A percentile compares a stretch with the other conserved stretches of the same genome.
Conservation (phyloP, 1,140 invertebrate genomes). For the Papilio xuthus region DNA sequence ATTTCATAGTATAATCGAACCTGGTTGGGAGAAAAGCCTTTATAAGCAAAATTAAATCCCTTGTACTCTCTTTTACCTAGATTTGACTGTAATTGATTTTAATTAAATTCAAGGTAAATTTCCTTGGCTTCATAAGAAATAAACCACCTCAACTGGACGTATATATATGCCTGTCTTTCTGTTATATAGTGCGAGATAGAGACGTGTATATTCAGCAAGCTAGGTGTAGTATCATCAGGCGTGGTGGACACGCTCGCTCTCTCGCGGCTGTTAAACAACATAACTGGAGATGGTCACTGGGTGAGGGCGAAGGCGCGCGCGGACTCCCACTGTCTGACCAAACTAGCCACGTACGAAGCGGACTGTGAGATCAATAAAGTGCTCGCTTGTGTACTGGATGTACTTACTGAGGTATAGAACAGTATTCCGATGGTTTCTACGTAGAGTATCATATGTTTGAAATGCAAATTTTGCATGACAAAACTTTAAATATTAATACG, state of each 20-base stretch:
- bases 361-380: constrained; percentile 67
- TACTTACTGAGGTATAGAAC: constrained; percentile 63
- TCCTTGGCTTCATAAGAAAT: no score
- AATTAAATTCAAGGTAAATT: no score
- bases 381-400: constrained; percentile 65
- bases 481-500: no score
- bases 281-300: constrained; percentile 60
- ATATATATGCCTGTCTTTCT: neutral
- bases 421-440: neutral
- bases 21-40: no score
- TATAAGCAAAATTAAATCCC: no score
- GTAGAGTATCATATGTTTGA: no score
- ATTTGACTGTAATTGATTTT: no score
- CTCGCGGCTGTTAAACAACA: constrained; percentile 59
- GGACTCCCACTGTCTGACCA: constrained; percentile 59
- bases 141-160: neutral
- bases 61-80: no score
- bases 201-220: constrained; percentile 63
- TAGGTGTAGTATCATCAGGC: constrained; percentile 55
- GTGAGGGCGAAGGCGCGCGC: constrained; percentile 60
- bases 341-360: constrained; percentile 49
- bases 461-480: no score
- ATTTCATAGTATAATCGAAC: no score
- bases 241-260: constrained; percentile 54
- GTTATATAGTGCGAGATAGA: constrained; percentile 62